Base-by-base conservation (phyloP, 2,888 invertebrate genomes). In the Celastrina argiolus region DNA sequence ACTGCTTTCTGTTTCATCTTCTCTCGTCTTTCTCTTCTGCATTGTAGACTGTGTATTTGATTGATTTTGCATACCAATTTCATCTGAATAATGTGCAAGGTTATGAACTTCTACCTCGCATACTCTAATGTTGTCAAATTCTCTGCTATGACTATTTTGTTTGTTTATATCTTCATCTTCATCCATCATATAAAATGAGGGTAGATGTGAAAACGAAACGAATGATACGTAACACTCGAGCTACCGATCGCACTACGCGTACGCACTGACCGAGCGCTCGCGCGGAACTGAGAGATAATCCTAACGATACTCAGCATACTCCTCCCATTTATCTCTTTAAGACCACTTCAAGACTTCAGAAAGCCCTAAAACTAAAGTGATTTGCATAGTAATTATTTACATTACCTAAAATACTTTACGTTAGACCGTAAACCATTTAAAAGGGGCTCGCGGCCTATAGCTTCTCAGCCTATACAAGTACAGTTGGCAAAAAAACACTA, bases 331-430 rank as follows among this genome's bases (percentile, higher is more conserved):
- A 28, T 45, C n/a, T 51, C 22, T 26, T 51, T n/a, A 31, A 58
- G n/a, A 10, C 28, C 56, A 56, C 31, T 56, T 56, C 31, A 8
- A 31, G 58, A 58, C 31, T 16, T 28, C 16, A 18, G 22, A 58
- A n/a, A 16, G 58, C 31, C 18, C 18, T 18, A n/a, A 31, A 31
- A 58, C 58, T 58, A n/a, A 31, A 58, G 58, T 58, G 31, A 58
- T 58, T 58, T 58, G 16, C 58, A 58, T 58, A 51, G 22, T 51
- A 58, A 58, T 58, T 31, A 58, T 31, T 58, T 31, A 58, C 28
- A 58, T 31, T 58, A 34, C 31, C 36, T 59, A 61, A 39, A 39
- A 61, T 61, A 61, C 61, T 39, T 61, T 22, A 61, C 61, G 18
- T 36, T n/a, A 39, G 18, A 18, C 36, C 18, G 34, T 34, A 34